Evolutionary conservation across 2,888 invertebrate species (phyloP), one percentile per base, ranked within the genome.

Genomic region (Oligia latruncula): DNA sequence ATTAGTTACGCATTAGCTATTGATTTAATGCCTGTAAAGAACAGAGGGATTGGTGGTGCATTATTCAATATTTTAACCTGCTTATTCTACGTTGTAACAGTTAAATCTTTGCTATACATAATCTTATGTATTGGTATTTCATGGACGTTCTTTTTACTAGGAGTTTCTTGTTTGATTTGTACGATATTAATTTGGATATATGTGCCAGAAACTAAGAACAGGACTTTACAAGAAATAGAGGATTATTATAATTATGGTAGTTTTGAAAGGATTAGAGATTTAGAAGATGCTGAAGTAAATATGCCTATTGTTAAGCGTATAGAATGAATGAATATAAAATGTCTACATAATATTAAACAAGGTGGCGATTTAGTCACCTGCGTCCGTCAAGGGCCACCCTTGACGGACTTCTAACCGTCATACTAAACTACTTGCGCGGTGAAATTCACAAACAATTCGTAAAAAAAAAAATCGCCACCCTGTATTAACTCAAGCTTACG

Each of bases 11-110:
- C 82, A 9, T 60, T 89, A 60, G 74, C 87, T 35, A 82, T 83
- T 13, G 89, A 89, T 55, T 77, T 89, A 1, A 88, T 89, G 77
- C 89, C 89, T 13, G 89, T 89, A 11, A 89, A 89, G 72, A 85
- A 89, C 62, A 84, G 85, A 74, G 89, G 88, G 0, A n/a, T 89
- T 9, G 86, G 89, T 4, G 89, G 89, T 0, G 46, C 78, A 0
- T 70, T 88, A 15, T 89, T 81, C 20, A 82, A 77, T 66, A 76
- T 86, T 43, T 65, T 74, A 23, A 80, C 86, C 1, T 87, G 88
- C 29, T 72, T 86, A 11, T 71, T 83, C 8, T 81, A 75, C 58
- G 40, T 68, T 20, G 15, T 79, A 0, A 80, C 87, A 17, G 76
- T 86, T 0, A 89, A 89, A 76, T 66, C 77, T 3, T 78, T 83